These are phyloP conservation scores for Acronicta alni DNA, from an alignment of 2,888 invertebrate genomes.

Conservation along the genomic window DNA sequence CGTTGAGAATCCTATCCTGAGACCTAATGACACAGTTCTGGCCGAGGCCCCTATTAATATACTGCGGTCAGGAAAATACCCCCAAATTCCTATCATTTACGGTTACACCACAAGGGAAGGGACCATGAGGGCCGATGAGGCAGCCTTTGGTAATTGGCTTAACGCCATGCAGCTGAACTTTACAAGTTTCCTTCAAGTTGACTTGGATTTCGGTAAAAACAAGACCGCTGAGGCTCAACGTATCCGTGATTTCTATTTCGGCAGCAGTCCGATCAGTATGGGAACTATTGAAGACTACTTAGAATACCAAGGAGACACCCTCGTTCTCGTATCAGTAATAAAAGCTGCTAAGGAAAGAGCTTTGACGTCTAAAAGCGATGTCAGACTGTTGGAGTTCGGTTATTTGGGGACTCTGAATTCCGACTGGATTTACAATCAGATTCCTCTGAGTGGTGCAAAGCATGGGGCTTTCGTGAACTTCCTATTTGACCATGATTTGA, in stretches of 20 bases:
- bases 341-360: slow-evolving; percentile 75
- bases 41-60: slow-evolving; percentile 74
- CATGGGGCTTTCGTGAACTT: slow-evolving; percentile 80
- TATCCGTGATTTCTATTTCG: slow-evolving; percentile 76
- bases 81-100: slow-evolving; percentile 75
- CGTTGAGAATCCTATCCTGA: slow-evolving; percentile 69
- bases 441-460: slow-evolving; percentile 73
- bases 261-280: slow-evolving; percentile 64
- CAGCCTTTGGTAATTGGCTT: slow-evolving; percentile 68
- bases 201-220: slow-evolving; percentile 67
- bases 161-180: slow-evolving; percentile 76
- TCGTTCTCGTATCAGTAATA: slow-evolving; percentile 72
- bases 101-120: slow-evolving; percentile 80
- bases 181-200: slow-evolving; percentile 74
- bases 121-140: slow-evolving; percentile 73
- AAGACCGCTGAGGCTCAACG: slow-evolving; percentile 57
- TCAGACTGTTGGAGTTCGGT: slow-evolving; percentile 75
- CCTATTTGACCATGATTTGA: slow-evolving; percentile 74
- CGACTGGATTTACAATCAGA: slow-evolving; percentile 72
- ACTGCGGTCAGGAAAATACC: slow-evolving; percentile 72
- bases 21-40: slow-evolving; percentile 68
- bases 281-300: slow-evolving; percentile 76
- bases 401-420: slow-evolving; percentile 73
- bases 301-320: slow-evolving; percentile 78
- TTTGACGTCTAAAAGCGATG: slow-evolving; percentile 65